Conservation (phyloP, 2,113 vertebrate species). For the Osmerus mordax region DNA sequence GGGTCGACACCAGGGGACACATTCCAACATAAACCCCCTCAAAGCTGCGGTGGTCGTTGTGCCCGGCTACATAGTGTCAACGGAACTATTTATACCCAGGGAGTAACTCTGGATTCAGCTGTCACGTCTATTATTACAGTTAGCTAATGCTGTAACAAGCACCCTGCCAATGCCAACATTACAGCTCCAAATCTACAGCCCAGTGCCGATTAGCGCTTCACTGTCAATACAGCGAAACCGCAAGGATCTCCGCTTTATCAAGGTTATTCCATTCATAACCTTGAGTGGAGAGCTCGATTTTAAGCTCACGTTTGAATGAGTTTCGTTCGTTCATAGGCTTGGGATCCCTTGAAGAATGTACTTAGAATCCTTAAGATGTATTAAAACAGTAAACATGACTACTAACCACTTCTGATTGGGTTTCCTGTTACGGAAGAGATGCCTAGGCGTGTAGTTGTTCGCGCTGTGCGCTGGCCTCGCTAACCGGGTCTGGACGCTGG, state of each 20-base stretch:
- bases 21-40: slow-evolving; percentile 43
- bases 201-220: slow-evolving; percentile 50
- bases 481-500: too few species aligned
- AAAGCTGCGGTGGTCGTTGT: slow-evolving; percentile 49
- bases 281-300: neutral
- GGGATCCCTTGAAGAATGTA: too few species aligned
- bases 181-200: slow-evolving; percentile 31
- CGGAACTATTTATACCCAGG: slow-evolving; percentile 64
- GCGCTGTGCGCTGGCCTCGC: too few species aligned
- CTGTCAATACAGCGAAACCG: slow-evolving; percentile 29
- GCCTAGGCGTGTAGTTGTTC: too few species aligned
- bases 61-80: slow-evolving; percentile 51
- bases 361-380: too few species aligned
- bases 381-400: too few species aligned
- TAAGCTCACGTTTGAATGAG: too few species aligned
- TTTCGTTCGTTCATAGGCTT: too few species aligned
- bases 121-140: slow-evolving; percentile 72
- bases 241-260: neutral
- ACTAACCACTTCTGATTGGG: too few species aligned
- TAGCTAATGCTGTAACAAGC: slow-evolving; percentile 69
- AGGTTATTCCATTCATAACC: neutral
- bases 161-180: slow-evolving; percentile 43
- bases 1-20: slow-evolving; percentile 10
- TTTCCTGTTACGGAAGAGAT: too few species aligned
- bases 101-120: slow-evolving; percentile 69